Evolutionary conservation across 2,797 vertebrate species (phyloP), one percentile per base, ranked within the genome.

Genomic region (Acrossocheilus fasciatus): DNA sequence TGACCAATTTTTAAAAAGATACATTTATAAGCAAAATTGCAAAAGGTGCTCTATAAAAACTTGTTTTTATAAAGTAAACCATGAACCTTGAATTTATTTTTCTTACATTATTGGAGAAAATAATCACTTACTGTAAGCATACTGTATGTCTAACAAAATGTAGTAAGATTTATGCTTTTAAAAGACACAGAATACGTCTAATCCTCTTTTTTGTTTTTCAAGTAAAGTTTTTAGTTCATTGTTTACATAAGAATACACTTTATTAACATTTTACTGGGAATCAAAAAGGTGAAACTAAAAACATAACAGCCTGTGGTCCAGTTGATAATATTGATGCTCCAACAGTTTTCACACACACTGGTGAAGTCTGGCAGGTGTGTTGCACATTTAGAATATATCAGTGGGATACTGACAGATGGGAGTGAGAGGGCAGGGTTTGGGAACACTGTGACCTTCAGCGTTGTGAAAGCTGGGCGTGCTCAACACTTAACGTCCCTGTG

Each of bases 291-390:
- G 39, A 43, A 72, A 43, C 39, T 43, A 72, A 72, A 66, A 70
- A 70, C 69, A 43, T 72, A n/a, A 43, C 39, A 43, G 69, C 20
- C 39, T 23, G 20, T 41, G 68, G 50, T 15, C 50, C 50, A 39
- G 34, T 39, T 36, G 47, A 23, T 68, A 47, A 84, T 66, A 15
- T 23, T 66, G 15, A 11, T 50, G 20, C 41, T 80, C 30, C 52
- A 15, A 12, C 12, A 34, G 26, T 10, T 68, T 68, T 80, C n/a
- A 68, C 45, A 66, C 30, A 45, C 73, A 18, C 30, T 23, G 17
- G 45, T 68, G 83, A 78, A 72, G 36, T 84, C 41, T 59, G 82
- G 54, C 52, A 81, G 45, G 54, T 81, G 79, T 72, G 72, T 68
- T 82, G 74, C 54, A 70, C 57, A 26, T 59, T 64, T 11, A 54